Conservation (phyloP, 2,888 invertebrate species). For the Ashinkailepas kermadecensis region DNA sequence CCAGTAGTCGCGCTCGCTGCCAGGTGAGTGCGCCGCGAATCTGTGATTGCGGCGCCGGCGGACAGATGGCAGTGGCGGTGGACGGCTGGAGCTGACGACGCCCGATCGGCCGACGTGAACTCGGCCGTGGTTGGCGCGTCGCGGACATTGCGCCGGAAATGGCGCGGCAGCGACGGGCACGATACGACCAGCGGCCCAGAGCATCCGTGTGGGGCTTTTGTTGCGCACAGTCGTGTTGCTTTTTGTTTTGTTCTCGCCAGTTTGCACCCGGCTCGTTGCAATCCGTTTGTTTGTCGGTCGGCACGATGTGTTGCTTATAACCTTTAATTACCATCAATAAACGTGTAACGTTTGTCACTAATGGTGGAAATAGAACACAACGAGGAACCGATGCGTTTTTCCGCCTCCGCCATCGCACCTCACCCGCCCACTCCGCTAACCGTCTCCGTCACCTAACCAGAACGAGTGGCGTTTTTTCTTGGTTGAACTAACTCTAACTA, state of each 20-base stretch:
- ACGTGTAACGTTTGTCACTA: background rate
- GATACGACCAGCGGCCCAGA: background rate
- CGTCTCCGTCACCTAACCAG: background rate
- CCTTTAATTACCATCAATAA: background rate
- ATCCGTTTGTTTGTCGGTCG: background rate
- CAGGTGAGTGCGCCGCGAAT: background rate
- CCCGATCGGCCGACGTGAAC: too few relatives aligned
- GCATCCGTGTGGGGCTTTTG: background rate
- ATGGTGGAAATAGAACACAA: background rate
- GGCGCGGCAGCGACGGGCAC: too few relatives aligned
- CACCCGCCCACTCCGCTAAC: background rate
- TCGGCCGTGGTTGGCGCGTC: too few relatives aligned
- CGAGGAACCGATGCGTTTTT: background rate
- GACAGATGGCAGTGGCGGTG: background rate
- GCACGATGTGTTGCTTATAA: conserved; percentile 1
- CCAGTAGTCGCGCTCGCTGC: background rate
- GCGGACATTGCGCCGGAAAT: too few relatives aligned
- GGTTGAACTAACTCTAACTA: background rate
- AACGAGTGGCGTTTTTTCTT: background rate
- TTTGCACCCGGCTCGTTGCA: background rate
- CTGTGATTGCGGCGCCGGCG: background rate
- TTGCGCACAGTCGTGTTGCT: background rate
- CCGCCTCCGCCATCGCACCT: background rate
- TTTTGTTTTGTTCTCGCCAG: conserved; percentile 1
- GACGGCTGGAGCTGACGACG: background rate